A percentile compares a stretch with the other conserved stretches of the same genome.
Evolutionary conservation across 2,888 invertebrate genomes (phyloP).

Genomic region (Eupithecia vulgata): DNA sequence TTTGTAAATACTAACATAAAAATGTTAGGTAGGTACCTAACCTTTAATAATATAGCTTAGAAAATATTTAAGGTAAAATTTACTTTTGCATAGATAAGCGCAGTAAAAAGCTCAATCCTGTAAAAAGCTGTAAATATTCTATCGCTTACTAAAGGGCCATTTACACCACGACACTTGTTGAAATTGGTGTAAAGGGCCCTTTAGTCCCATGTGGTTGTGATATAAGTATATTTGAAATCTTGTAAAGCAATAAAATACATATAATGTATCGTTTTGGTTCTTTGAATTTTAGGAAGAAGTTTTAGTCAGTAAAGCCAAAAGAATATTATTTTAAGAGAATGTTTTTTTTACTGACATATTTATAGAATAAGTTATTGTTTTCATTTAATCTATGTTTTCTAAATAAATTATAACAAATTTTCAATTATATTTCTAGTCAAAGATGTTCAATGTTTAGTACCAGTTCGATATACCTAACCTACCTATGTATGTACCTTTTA

Average conservation of each 20-base stretch:
- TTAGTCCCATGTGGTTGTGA: slow-evolving; percentile 62
- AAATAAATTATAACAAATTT: background rate
- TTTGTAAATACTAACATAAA: background rate
- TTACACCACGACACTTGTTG: background rate
- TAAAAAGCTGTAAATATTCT: slow-evolving; percentile 28
- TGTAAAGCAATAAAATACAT: slow-evolving; percentile 17
- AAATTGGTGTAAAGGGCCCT: background rate
- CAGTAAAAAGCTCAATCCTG: slow-evolving; percentile 19
- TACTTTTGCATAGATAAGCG: background rate
- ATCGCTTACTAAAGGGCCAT: slow-evolving; percentile 20
- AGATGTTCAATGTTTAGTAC: background rate
- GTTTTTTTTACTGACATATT: background rate
- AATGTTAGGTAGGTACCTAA: background rate
- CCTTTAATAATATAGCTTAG: background rate
- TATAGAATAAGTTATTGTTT: background rate
- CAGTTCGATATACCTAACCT: background rate
- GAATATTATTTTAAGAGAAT: background rate
- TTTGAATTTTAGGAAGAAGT: background rate
- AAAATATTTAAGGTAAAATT: background rate
- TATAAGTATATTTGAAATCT: slow-evolving; percentile 37
- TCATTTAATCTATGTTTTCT: background rate
- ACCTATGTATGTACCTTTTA: background rate
- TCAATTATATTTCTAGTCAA: slow-evolving; percentile 20
- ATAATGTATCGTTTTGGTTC: background rate
- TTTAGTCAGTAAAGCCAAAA: background rate